Evolutionary conservation across 2,113 vertebrate genomes (phyloP), one percentile per base, ranked within the genome.

Genomic region (Gallinago media): DNA sequence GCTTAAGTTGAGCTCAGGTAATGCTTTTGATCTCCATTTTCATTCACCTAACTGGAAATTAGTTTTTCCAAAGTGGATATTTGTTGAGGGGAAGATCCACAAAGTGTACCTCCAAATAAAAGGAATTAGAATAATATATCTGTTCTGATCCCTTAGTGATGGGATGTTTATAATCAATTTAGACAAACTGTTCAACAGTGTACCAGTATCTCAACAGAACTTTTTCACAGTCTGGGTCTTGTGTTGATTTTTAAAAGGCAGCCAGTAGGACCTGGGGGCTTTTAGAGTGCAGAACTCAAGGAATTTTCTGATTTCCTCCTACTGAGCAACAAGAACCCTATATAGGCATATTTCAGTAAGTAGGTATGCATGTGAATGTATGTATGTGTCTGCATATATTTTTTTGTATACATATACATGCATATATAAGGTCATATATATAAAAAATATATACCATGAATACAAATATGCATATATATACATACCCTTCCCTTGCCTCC

Each of bases 1-100:
- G 27, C 86, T 94, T 94, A 90, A 95, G 71, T 52, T 92, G 95
- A 94, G 50, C 29, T 96, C 88, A 95, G 67, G 68, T 96, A 94
- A 89, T 94, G 58, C 65, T 92, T 95, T 86, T 87, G 75, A 90
- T 92, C 77, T 93, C 82, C 79, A 80, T 93, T 96, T 96, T 76
- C 72, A 86, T 78, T 92, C 86, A 91, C 31, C 46, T 80, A 86
- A 88, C 62, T 88, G 85, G 81, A 89, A 96, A 96, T 94, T 29
- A 87, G 67, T 82, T 91, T 92, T 95, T 94, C 54, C 79, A 66
- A 66, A 54, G 11, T 21, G 17, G 7, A 2, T 89, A 40, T 50
- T 40, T 92, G n/a, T 74, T 78, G 55, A 96, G 55, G 90, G 47
- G 65, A 96, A 38, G 34, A 86, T 19, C 36, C n/a, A 46, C 21